Percentiles rank a stretch among this genome's conserved stretches.
These are phyloP conservation scores for Penaeus indicus DNA, from an alignment of 1,140 invertebrate species.

Conservation along the genomic window DNA sequence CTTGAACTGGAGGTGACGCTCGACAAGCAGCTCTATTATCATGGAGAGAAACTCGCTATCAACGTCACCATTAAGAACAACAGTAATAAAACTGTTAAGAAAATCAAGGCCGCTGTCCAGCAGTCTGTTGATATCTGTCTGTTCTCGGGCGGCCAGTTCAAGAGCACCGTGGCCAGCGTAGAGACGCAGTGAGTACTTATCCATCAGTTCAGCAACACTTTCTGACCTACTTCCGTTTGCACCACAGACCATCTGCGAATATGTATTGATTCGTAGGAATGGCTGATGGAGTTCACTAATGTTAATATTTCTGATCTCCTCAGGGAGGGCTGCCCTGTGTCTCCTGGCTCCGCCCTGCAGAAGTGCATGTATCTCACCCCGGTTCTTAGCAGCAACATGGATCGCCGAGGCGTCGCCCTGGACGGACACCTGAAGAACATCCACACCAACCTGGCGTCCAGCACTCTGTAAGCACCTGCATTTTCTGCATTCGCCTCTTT, in stretches of 20 bases:
- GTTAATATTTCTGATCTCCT: background rate
- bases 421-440: too few species aligned
- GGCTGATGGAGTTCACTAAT: background rate
- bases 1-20: slow-evolving; percentile 95
- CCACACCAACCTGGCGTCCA: too few species aligned
- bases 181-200: slow-evolving; percentile 77
- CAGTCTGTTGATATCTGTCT: slow-evolving; percentile 98
- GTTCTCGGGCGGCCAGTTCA: slow-evolving; percentile 98
- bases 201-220: background rate
- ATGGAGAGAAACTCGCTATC: slow-evolving; percentile 93
- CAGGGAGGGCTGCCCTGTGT: slow-evolving; percentile 67
- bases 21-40: slow-evolving; percentile 93
- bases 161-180: slow-evolving; percentile 90
- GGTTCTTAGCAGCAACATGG: slow-evolving; percentile 62
- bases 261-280: too few species aligned
- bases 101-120: slow-evolving; percentile 72
- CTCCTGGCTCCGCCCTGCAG: slow-evolving; percentile 65
- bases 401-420: too few species aligned
- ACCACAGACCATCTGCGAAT: too few species aligned
- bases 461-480: too few species aligned
- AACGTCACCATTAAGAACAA: slow-evolving; percentile 96
- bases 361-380: slow-evolving; percentile 58
- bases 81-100: slow-evolving; percentile 98
- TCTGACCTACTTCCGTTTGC: background rate
- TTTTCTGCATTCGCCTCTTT: too few species aligned